Conservation (phyloP, 2,113 vertebrate species). For the Gymnarchus niloticus region DNA sequence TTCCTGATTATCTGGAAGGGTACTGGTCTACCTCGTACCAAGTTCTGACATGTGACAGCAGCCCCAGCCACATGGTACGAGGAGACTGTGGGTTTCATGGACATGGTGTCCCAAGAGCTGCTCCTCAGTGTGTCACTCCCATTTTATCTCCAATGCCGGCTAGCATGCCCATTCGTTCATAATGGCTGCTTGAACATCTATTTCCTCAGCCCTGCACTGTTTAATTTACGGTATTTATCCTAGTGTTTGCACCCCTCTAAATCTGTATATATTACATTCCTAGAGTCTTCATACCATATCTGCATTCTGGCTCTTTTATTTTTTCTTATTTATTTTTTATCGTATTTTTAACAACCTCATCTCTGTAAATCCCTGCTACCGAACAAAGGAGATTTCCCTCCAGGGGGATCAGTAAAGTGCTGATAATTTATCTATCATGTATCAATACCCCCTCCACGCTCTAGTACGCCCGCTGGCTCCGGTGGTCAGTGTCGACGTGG, state of each 20-base stretch:
- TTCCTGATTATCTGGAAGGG: not conserved
- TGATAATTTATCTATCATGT: too few relatives aligned
- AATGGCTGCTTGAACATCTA: too few relatives aligned
- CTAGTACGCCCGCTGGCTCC: constrained; percentile 57
- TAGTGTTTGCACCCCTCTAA: too few relatives aligned
- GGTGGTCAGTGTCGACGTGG: not conserved
- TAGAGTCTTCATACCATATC: not conserved
- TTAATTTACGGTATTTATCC: too few relatives aligned
- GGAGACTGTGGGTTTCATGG: not conserved
- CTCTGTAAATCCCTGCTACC: too few relatives aligned
- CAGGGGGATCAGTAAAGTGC: too few relatives aligned
- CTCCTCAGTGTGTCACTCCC: not conserved
- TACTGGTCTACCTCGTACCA: not conserved
- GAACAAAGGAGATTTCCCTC: too few relatives aligned
- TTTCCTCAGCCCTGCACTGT: too few relatives aligned
- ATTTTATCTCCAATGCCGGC: not conserved
- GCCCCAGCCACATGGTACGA: not conserved
- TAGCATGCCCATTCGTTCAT: not conserved
- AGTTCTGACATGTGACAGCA: not conserved
- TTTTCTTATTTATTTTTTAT: too few relatives aligned
- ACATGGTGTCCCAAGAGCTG: not conserved
- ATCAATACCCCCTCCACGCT: not conserved
- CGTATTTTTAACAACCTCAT: too few relatives aligned
- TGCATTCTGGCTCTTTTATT: constrained; percentile 8
- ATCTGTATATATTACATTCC: not conserved